Conservation (phyloP, 2,888 invertebrate genomes). For the Tortrix viridana region DNA sequence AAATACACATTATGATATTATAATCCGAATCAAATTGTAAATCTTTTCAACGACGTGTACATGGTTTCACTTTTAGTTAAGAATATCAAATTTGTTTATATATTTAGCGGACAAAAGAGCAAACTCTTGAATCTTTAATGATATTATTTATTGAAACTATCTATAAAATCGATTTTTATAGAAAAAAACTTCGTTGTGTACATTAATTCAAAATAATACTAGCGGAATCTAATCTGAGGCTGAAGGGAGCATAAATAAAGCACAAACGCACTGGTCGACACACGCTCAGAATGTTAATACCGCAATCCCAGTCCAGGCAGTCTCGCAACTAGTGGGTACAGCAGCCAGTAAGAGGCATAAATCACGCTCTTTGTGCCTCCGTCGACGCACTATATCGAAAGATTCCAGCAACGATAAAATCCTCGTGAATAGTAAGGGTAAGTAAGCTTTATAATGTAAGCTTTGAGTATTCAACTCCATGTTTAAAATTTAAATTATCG, state of each 20-base stretch:
- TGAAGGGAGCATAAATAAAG: constrained; percentile 21
- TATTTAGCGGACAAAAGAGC: neutral
- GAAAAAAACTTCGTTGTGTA: too few species aligned
- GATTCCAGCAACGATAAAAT: neutral
- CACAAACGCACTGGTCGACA: constrained; percentile 44
- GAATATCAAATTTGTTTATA: neutral
- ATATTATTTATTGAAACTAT: neutral
- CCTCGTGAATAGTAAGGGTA: neutral
- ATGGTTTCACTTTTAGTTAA: neutral
- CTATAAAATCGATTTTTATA: too few species aligned
- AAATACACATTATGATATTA: constrained; percentile 27
- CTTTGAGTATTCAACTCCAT: constrained; percentile 1
- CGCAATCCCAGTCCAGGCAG: constrained; percentile 24
- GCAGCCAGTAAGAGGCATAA: constrained; percentile 1
- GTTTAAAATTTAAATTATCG: constrained; percentile 26
- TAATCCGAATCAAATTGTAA: constrained; percentile 19
- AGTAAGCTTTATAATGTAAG: constrained; percentile 1
- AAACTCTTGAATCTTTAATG: neutral
- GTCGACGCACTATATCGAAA: constrained; percentile 3
- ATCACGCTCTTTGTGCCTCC: constrained; percentile 4
- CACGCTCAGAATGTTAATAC: constrained; percentile 64
- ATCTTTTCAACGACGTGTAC: constrained; percentile 13
- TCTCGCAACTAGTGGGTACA: neutral
- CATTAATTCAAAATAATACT: neutral
- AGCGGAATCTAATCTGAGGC: neutral